Base-by-base conservation (phyloP, 2,113 vertebrate species). In the Suricata suricatta region DNA sequence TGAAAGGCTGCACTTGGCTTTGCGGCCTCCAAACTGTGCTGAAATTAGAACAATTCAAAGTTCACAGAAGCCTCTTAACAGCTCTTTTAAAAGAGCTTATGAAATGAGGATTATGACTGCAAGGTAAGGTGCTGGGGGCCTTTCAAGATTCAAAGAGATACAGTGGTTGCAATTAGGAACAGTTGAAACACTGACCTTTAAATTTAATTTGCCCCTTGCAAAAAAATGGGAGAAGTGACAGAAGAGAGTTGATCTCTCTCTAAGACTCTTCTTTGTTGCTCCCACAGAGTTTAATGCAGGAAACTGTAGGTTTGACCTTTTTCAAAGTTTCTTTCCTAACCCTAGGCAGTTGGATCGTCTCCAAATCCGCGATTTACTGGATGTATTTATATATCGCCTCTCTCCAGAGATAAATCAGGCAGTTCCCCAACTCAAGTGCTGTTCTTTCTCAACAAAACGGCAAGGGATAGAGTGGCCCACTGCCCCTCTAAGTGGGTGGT, bases 391-490 rank as follows among this genome's bases (percentile, higher is more conserved):
- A 86, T 29, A 68, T 33, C 50, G 64, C 60, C 23, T 90, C 54
- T 79, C 86, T 93, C 90, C 93, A 82, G 97, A 98, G 86, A 88
- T 93, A 95, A 96, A 85, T 50, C 63, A 52, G 74, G 79, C 72
- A 84, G 44, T 50, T 95, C 23, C 31, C 71, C 44, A 83, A 57
- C 64, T 60, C 57, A 76, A 90, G 92, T 27, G 16, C 76, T 89
- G 21, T 83, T 87, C 50, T 77, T 88, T 44, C 72, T 13, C 69
- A 87, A 82, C 13, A 90, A 44, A 38, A 50, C 2, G 16, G 64
- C 35, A 47, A 90, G 60, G 33, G 71, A 81, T 10, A 84, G n/a
- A 84, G 27, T 27, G 19, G 77, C 71, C 27, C 12, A 3, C 50
- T 90, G 79, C 54, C 80, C 69, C 63, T 88, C 69, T 5, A 60